Evolutionary conservation across 37 sponge, comb jelly and placozoan species (phyloP), one percentile per base, ranked within the genome.

Genomic region (Diacarnus erythraeanus): DNA sequence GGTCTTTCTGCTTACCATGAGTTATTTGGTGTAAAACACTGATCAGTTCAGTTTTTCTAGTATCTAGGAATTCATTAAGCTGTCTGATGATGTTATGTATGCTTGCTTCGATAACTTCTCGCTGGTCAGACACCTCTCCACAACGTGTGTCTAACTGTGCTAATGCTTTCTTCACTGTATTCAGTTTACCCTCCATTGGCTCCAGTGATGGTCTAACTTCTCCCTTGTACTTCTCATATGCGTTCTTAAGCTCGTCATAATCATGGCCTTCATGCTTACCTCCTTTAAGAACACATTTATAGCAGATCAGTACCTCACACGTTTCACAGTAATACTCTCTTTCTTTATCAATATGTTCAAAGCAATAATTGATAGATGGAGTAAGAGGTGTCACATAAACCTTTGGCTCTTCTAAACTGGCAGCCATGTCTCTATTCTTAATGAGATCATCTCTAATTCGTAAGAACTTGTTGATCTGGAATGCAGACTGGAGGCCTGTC

Each of bases 401-500:
- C 5, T 68, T 38, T 8, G 8, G 9, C 9, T 33, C 35, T 2
- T 68, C 39, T 21, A 37, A 38, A 2, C 9, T 3, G 26, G 25
- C 12, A 20, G 36, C 8, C 21, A 42, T 42, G 25, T 38, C 6
- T 2, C 40, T 35, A 26, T 42, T 38, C 42, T 59, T 74, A 20
- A 77, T 83, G 67, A 78, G 61, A 5, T 80, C 23, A 4, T 69
- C 77, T 38, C 74, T 76, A 57, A 84, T 68, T 43, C 80, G 77
- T 20, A 80, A 68, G 30, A 89, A 80, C 72, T 84, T 36, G 85
- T 84, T 57, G 77, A 84, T 80, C 34, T 75, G 81, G 66, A 89
- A 89, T 79, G 80, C 85, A n/a, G 75, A 20, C 26, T 76, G 90
- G 72, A 89, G 77, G 3, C 85, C 85, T 0, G 60, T 30, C 38